phyloP scores from a whole-genome alignment of 2,888 invertebrate genomes.

The Adineta ricciae region DNA sequence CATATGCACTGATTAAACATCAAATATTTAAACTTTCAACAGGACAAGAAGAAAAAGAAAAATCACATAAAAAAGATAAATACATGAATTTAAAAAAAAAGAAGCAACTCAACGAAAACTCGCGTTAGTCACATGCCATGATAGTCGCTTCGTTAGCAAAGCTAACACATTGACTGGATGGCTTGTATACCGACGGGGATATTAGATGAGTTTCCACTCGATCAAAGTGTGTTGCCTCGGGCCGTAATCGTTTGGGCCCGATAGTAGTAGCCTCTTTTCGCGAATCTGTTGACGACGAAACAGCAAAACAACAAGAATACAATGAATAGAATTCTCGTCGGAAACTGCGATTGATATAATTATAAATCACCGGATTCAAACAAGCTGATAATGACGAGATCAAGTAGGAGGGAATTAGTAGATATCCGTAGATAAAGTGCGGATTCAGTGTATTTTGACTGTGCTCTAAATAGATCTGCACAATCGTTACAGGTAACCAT shows the following conservation, averaged over 20 bases:
- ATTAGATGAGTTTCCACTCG: too few relatives aligned
- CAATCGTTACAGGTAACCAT: conserved; percentile 1
- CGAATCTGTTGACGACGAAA: neutral
- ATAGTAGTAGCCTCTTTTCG: neutral
- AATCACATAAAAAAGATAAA: neutral
- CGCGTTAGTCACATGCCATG: neutral
- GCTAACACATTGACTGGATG: neutral
- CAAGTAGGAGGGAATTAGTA: neutral
- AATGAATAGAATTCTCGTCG: conserved; percentile 11
- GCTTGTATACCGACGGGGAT: neutral
- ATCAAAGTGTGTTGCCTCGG: neutral
- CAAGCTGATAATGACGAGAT: conserved; percentile 2
- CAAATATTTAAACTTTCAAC: neutral
- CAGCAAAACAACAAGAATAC: neutral
- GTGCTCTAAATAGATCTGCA: neutral
- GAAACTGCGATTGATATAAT: conserved; percentile 20
- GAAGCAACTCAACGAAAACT: neutral
- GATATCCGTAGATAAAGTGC: neutral
- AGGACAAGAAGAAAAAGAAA: neutral
- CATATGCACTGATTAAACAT: neutral
- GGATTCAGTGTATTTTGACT: neutral
- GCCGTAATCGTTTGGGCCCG: neutral
- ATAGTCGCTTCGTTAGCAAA: neutral
- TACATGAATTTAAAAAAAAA: neutral
- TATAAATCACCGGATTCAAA: conserved; percentile 1